Conservation (phyloP, 1,140 invertebrate species). For the Drosophila burlai region DNA sequence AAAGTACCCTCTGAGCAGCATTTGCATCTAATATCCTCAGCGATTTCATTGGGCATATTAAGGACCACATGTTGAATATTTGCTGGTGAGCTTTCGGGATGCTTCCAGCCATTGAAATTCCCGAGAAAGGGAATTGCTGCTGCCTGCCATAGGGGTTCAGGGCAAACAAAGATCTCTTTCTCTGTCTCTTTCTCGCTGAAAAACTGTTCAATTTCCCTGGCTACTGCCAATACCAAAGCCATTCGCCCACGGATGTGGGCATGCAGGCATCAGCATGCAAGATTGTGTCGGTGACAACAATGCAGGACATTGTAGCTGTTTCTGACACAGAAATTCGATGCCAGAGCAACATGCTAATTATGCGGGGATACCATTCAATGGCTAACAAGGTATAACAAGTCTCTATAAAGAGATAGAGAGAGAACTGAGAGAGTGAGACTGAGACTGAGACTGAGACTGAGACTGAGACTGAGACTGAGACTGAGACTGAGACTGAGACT, state of each 20-base stretch:
- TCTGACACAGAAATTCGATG: slow-evolving; percentile 6
- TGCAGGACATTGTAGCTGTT: slow-evolving; percentile 4
- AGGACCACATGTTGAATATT: slow-evolving; percentile 18
- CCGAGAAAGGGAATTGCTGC: not conserved
- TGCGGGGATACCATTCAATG: slow-evolving; percentile 41
- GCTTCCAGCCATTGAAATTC: not conserved
- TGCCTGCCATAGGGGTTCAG: not conserved
- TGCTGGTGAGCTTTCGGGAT: not conserved
- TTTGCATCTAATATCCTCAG: slow-evolving; percentile 12
- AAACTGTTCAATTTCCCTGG: slow-evolving; percentile 22
- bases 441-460: not conserved
- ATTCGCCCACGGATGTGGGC: slow-evolving; percentile 18
- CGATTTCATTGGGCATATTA: slow-evolving; percentile 2
- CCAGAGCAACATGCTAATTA: slow-evolving; percentile 59
- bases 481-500: not conserved
- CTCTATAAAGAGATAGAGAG: not conserved
- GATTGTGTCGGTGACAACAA: slow-evolving; percentile 18
- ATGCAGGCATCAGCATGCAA: slow-evolving; percentile 4
- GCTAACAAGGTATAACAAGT: slow-evolving; percentile 14
- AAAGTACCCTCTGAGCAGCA: not conserved
- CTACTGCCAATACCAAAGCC: slow-evolving; percentile 19
- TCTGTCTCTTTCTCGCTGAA: not conserved
- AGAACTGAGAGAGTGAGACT: not conserved
- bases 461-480: not conserved
- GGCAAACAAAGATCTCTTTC: slow-evolving; percentile 14